phyloP scores from a whole-genome alignment of 2,888 invertebrate genomes.

The Tetanocera ferruginea region DNA sequence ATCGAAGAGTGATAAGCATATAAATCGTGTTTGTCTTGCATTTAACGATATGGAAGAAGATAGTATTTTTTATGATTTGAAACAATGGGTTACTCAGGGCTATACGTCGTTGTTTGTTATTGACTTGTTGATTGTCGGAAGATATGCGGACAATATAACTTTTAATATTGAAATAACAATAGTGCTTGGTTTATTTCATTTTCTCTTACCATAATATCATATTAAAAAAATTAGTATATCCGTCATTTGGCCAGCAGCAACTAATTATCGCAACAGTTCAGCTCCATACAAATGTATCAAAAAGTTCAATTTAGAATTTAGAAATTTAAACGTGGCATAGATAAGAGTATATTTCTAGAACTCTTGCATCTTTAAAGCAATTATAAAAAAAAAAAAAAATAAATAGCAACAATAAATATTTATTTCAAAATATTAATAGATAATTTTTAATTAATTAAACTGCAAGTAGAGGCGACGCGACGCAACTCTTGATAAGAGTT shows the following conservation, averaged over 20 bases:
- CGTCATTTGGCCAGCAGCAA: too few relatives aligned
- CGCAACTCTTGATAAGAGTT: neutral
- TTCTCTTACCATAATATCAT: too few relatives aligned
- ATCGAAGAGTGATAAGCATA: neutral
- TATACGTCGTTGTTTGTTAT: neutral
- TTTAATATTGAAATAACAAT: neutral
- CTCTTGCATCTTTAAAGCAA: neutral
- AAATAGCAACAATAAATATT: conserved; percentile 3
- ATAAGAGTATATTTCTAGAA: neutral
- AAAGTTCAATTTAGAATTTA: too few relatives aligned
- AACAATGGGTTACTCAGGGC: neutral
- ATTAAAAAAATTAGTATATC: neutral
- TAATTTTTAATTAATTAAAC: conserved; percentile 9
- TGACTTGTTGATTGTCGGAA: neutral
- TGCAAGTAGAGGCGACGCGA: neutral
- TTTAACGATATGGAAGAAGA: conserved; percentile 1
- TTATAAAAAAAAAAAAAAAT: neutral
- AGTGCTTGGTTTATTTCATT: too few relatives aligned
- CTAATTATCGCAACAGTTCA: too few relatives aligned
- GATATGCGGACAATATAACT: neutral
- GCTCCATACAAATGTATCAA: too few relatives aligned
- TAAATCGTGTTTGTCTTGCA: neutral
- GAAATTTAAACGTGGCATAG: neutral
- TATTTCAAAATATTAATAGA: neutral
- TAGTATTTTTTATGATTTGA: conserved; percentile 3